Conservation (phyloP, 2,888 invertebrate genomes). For the Nezara viridula region DNA sequence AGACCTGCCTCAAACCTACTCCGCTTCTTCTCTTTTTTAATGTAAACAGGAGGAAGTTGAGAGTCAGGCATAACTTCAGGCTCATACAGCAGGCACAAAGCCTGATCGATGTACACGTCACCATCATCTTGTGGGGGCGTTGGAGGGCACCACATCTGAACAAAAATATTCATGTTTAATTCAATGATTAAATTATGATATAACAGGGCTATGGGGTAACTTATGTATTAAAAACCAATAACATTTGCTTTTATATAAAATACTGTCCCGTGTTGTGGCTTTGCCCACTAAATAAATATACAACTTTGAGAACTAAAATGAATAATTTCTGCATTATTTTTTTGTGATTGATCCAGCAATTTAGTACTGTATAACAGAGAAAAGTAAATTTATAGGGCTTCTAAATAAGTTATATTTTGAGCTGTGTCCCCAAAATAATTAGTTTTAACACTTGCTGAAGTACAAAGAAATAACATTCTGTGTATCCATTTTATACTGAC, state of each 20-base stretch:
- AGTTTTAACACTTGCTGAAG: no score
- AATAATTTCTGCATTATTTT: no score
- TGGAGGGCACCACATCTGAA: constrained; percentile 95
- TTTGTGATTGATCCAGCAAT: no score
- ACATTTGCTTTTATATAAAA: neutral
- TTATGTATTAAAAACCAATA: neutral
- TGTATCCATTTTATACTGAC: no score
- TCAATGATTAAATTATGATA: neutral
- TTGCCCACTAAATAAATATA: no score
- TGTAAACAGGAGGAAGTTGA: constrained; percentile 83
- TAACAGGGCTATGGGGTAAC: neutral
- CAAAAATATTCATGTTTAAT: constrained; percentile 33
- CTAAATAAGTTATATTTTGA: no score
- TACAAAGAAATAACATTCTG: no score
- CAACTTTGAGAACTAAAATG: no score
- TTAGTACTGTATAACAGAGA: no score
- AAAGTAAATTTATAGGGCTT: no score
- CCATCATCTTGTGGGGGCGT: constrained; percentile 95
- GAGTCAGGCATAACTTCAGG: constrained; percentile 80
- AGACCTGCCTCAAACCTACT: constrained; percentile 77
- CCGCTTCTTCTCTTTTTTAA: constrained; percentile 83
- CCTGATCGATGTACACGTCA: constrained; percentile 91
- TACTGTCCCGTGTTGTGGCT: no score
- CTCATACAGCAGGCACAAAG: constrained; percentile 89
- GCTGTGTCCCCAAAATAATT: no score